phyloP scores from a whole-genome alignment of 1,140 invertebrate genomes.

The Euborellia annulipes region DNA sequence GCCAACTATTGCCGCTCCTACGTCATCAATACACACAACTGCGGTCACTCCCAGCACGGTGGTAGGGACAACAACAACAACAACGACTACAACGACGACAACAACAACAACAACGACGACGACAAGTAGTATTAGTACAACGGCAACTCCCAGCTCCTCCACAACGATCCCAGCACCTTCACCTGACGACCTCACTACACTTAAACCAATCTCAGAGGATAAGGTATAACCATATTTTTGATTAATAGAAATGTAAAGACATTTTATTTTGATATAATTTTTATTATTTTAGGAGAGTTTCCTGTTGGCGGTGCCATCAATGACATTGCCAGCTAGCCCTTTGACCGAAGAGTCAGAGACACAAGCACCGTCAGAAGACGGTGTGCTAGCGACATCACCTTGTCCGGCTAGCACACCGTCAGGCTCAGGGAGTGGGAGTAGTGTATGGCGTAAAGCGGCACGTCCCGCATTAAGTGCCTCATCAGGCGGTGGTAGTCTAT shows the following conservation, averaged over 20 bases:
- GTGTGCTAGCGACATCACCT: not conserved
- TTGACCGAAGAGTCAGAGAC: slow-evolving; percentile 22
- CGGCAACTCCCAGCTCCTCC: slow-evolving; percentile 12
- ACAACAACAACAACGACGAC: not conserved
- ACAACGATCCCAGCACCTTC: slow-evolving; percentile 8
- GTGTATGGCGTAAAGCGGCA: slow-evolving; percentile 8
- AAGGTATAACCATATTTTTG: slow-evolving; percentile 18
- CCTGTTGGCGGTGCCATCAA: slow-evolving; percentile 22
- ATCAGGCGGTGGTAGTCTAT: slow-evolving; percentile 13
- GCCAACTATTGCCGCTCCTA: slow-evolving; percentile 1
- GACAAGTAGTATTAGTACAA: slow-evolving; percentile 4
- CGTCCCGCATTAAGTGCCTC: slow-evolving; percentile 8
- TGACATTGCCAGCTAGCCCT: slow-evolving; percentile 24
- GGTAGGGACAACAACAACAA: no score
- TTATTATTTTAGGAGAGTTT: slow-evolving; percentile 22
- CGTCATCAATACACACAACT: no score
- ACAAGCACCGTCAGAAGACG: slow-evolving; percentile 19
- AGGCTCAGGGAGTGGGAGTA: slow-evolving; percentile 10
- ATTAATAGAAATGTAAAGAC: not conserved
- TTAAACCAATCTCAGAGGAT: slow-evolving; percentile 25
- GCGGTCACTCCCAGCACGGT: slow-evolving; percentile 14
- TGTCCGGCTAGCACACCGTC: not conserved
- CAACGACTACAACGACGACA: no score
- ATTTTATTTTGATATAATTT: not conserved
- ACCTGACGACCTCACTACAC: slow-evolving; percentile 18